Evolutionary conservation across 2,113 vertebrate species (phyloP).

Genomic region (Leucosticte australis): DNA sequence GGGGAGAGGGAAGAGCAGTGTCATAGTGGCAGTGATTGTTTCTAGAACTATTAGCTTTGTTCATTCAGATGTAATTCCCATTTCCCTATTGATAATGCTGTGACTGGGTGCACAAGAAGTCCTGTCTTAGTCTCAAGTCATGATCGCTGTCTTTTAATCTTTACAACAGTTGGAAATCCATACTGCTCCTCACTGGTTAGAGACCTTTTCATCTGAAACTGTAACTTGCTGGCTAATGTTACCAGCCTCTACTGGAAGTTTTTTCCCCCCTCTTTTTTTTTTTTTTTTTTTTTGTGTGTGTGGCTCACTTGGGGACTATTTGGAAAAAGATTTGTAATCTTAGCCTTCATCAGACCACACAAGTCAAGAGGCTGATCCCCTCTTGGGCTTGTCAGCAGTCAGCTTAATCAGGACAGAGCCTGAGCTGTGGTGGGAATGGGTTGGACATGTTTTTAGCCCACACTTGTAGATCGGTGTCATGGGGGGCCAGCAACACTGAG

Average conservation of each 20-base stretch:
- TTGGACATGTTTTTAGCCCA: constrained; percentile 26
- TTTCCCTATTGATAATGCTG: background rate
- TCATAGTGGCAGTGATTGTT: background rate
- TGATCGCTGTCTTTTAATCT: background rate
- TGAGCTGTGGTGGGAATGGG: background rate
- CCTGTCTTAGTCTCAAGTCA: background rate
- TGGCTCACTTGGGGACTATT: constrained; percentile 26
- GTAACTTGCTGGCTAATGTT: constrained; percentile 52
- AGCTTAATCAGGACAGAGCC: constrained; percentile 17
- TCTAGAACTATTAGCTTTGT: background rate
- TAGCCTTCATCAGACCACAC: constrained; percentile 59
- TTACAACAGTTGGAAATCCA: background rate
- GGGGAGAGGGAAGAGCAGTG: background rate
- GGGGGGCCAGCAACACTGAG: background rate
- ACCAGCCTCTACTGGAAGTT: constrained; percentile 16
- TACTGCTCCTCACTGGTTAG: background rate
- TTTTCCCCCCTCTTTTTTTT: background rate
- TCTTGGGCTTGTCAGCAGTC: constrained; percentile 47
- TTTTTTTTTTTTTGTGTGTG: background rate
- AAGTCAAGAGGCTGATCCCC: constrained; percentile 55
- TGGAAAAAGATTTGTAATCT: constrained; percentile 50
- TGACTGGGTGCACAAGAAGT: background rate
- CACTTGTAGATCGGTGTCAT: constrained; percentile 22
- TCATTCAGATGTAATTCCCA: background rate
- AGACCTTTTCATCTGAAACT: constrained; percentile 25